phyloP scores from a whole-genome alignment of 2,888 invertebrate genomes.

The Agrenia bidenticulata region DNA sequence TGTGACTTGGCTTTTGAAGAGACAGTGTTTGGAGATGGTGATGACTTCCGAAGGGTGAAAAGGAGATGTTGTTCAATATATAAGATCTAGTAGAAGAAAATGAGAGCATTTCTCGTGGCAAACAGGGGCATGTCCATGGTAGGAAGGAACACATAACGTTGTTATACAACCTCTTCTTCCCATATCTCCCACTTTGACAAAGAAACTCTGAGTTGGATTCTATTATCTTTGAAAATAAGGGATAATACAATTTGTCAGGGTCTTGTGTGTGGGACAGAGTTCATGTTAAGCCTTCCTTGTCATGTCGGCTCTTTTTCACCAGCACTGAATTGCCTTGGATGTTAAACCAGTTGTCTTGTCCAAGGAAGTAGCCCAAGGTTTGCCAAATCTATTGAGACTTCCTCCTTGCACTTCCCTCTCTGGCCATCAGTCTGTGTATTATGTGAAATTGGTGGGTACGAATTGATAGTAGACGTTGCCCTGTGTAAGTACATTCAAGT shows the following conservation, averaged over 20 bases:
- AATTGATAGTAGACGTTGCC: no score
- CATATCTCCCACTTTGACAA: slow-evolving; percentile 7
- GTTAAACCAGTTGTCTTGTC: slow-evolving; percentile 4
- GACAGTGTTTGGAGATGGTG: neutral
- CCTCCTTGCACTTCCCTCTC: neutral
- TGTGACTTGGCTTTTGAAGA: no score
- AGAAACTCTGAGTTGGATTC: slow-evolving; percentile 10
- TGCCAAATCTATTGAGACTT: neutral
- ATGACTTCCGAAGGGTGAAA: neutral
- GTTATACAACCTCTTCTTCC: no score
- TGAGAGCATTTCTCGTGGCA: neutral
- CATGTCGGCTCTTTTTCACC: neutral
- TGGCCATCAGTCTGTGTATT: no score
- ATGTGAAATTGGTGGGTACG: no score
- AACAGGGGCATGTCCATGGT: no score
- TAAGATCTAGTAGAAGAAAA: neutral
- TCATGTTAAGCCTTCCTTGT: slow-evolving; percentile 9
- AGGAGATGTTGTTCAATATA: neutral
- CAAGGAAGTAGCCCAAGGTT: slow-evolving; percentile 4
- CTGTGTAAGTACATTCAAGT: neutral
- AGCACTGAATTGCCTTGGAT: slow-evolving; percentile 3
- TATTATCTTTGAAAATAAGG: slow-evolving; percentile 21
- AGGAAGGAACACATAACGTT: no score
- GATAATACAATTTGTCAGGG: slow-evolving; percentile 21
- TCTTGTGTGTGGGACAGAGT: slow-evolving; percentile 2